Evolutionary conservation across 1,140 invertebrate genomes (phyloP), one percentile per base, ranked within the genome.

Genomic region (Cephus cinctus): DNA sequence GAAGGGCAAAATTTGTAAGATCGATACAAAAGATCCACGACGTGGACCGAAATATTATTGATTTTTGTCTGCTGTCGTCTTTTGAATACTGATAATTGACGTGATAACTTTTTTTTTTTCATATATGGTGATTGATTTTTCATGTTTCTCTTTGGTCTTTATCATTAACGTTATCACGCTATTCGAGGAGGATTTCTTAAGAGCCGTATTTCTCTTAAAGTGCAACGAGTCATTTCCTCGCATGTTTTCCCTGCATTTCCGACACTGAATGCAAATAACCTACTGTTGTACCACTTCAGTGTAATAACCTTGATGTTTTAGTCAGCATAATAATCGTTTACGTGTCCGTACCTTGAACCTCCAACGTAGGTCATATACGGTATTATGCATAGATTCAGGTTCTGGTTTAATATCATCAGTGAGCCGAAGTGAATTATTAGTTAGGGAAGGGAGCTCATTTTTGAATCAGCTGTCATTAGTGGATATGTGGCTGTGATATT

Each of bases 221-320:
- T 69, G 61, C 52, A 57, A 44, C 55, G 58, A 47, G 55, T 67
- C 52, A 71, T 21, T 46, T 61, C 47, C 63, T 58, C 66, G 71
- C 71, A 73, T 73, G 71, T 57, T 11, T n/a, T 47, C 58, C 61
- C 60, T 59, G 60, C 58, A 67, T 69, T 50, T 61, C 52, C 56
- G 59, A 63, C 54, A 68, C 61, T 61, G 52, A 62, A 15, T 41
- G n/a, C 32, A 57, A 59, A 53, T 59, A 53, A 59, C 51, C 49
- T 64, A 60, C 50, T 67, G 59, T 69, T 63, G 57, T 65, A 64
- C 42, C 52, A 63, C 59, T 56, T 71, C 57, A 69, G 55, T 68
- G 65, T 70, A 64, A 67, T 62, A 59, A 71, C 54, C 54, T 74
- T 71, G 67, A 40, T 72, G 64, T 27, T 69, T 67, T 71, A 70